Percentiles rank a stretch among this genome's conserved stretches.
phyloP scores from a whole-genome alignment of 2,113 vertebrate genomes.

The Plotosus lineatus region DNA sequence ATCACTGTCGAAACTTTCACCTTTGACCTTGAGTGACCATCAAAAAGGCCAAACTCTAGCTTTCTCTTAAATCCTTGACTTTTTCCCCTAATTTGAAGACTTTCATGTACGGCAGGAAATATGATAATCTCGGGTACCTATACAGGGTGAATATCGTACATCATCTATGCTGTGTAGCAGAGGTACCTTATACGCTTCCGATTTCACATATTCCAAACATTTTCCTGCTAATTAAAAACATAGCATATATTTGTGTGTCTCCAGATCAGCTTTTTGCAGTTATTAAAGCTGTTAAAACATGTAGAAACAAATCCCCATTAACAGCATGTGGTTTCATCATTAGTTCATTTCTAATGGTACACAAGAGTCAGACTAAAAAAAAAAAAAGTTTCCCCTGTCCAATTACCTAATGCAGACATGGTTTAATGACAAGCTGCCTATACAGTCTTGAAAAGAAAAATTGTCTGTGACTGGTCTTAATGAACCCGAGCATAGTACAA shows the following conservation, averaged over 20 bases:
- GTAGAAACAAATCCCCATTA: neutral
- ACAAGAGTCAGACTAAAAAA: neutral
- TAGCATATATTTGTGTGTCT: neutral
- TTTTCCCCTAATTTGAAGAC: too few species aligned
- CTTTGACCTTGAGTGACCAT: too few species aligned
- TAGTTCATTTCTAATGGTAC: neutral
- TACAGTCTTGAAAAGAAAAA: constrained; percentile 18
- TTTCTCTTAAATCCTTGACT: too few species aligned
- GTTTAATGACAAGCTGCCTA: constrained; percentile 27
- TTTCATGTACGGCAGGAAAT: too few species aligned
- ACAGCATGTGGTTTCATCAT: neutral
- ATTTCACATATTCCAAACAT: too few species aligned
- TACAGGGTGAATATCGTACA: too few species aligned
- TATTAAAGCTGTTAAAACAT: neutral
- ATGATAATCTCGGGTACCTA: too few species aligned
- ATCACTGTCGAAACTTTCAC: too few species aligned
- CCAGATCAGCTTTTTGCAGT: neutral
- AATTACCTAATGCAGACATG: neutral
- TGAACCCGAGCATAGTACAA: constrained; percentile 10
- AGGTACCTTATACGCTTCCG: too few species aligned
- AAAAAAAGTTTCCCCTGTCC: constrained; percentile 11
- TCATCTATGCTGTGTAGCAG: too few species aligned
- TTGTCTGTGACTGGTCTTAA: constrained; percentile 21
- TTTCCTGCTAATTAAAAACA: constrained; percentile 4
- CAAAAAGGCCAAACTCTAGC: too few species aligned